phyloP scores from a whole-genome alignment of 1,140 invertebrate species.

The Halyomorpha halys region DNA sequence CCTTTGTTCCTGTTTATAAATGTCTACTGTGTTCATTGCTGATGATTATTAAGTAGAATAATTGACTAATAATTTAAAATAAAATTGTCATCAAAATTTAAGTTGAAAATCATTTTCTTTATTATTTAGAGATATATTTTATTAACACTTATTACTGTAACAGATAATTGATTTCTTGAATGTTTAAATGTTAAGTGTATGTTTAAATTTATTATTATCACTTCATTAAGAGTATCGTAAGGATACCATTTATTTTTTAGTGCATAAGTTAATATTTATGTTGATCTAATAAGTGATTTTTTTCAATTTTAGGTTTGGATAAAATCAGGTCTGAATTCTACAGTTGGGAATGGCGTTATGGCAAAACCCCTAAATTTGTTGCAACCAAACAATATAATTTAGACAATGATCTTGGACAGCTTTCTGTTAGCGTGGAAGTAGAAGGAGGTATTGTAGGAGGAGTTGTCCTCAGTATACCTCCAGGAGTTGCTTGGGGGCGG shows the following conservation, averaged over 20 bases:
- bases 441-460: slow-evolving; percentile 31
- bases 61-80: no score
- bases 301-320: slow-evolving; percentile 47
- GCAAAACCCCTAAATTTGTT: slow-evolving; percentile 76
- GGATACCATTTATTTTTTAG: not conserved
- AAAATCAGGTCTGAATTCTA: slow-evolving; percentile 51
- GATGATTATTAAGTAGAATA: not conserved
- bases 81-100: no score
- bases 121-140: no score
- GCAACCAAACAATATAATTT: slow-evolving; percentile 36
- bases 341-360: slow-evolving; percentile 81
- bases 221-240: not conserved
- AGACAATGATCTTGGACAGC: slow-evolving; percentile 3
- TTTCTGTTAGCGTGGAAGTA: slow-evolving; percentile 29
- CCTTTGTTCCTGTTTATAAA: not conserved
- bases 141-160: not conserved
- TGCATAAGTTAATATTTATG: slow-evolving; percentile 3
- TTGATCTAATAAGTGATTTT: no score
- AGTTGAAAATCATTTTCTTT: no score
- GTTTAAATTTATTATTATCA: no score
- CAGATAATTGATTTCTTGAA: not conserved
- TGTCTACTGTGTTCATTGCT: not conserved
- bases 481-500: slow-evolving; percentile 19
- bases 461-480: slow-evolving; percentile 30
- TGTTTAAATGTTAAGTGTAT: no score